phyloP scores from a whole-genome alignment of 2,888 invertebrate species.

The Tholera decimalis region DNA sequence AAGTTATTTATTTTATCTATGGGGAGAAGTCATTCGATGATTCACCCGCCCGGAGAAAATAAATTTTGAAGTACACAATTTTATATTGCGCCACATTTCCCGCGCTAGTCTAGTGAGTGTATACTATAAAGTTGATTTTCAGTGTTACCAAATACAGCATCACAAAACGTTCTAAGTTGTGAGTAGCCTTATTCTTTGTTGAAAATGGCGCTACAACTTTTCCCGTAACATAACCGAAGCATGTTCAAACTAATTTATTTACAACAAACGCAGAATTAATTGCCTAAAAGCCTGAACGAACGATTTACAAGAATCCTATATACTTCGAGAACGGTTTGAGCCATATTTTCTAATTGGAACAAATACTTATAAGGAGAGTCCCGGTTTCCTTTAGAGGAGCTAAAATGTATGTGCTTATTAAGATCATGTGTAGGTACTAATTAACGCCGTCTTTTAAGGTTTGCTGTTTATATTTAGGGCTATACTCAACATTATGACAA shows the following conservation, averaged over 20 bases:
- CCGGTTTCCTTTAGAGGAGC: constrained; percentile 66
- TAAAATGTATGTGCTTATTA: constrained; percentile 71
- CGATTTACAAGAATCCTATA: constrained; percentile 68
- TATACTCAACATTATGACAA: constrained; percentile 16
- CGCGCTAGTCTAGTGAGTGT: not conserved
- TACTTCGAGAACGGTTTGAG: constrained; percentile 66
- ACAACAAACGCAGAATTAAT: constrained; percentile 55
- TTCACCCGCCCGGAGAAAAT: too few species aligned
- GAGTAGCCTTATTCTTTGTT: not conserved
- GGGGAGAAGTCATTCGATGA: too few species aligned
- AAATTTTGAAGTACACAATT: too few species aligned
- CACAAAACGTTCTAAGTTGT: not conserved
- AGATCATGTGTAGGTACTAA: constrained; percentile 73
- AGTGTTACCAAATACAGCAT: not conserved
- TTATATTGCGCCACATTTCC: not conserved
- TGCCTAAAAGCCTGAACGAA: constrained; percentile 56
- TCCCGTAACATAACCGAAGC: constrained; percentile 28
- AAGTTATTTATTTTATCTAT: too few species aligned
- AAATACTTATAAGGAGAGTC: constrained; percentile 72
- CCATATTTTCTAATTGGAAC: constrained; percentile 79
- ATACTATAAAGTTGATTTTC: not conserved
- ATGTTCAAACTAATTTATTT: constrained; percentile 47
- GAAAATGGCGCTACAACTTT: constrained; percentile 28
- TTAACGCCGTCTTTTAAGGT: constrained; percentile 73
- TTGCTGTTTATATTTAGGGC: constrained; percentile 20